phyloP scores from a whole-genome alignment of 92 coral and sea anemone species.

The Phenganax subtilis region DNA sequence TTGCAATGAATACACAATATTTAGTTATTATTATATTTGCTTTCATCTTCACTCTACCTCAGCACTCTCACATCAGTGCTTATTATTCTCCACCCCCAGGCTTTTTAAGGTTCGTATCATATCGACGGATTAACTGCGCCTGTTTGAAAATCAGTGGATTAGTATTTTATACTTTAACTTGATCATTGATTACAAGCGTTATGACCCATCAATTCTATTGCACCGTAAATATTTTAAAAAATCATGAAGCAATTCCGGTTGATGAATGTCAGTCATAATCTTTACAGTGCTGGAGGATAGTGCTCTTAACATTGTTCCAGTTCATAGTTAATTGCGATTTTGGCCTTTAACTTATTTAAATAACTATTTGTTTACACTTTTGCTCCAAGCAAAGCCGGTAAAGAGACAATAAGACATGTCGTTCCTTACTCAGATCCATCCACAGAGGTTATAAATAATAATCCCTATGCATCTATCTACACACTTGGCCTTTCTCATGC shows the following conservation, averaged over 20 bases:
- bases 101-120: constrained; percentile 93
- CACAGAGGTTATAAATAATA: not conserved
- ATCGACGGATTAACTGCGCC: constrained; percentile 97
- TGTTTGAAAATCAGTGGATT: constrained; percentile 38
- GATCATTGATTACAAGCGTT: too few species aligned
- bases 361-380: too few species aligned
- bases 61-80: not conserved
- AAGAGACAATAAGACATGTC: too few species aligned
- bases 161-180: not conserved
- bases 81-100: constrained; percentile 74
- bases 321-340: too few species aligned
- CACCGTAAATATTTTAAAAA: not conserved
- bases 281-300: not conserved
- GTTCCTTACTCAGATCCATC: not conserved
- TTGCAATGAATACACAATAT: too few species aligned
- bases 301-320: not conserved
- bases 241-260: not conserved
- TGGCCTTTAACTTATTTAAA: too few species aligned
- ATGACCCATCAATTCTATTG: not conserved
- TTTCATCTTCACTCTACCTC: constrained; percentile 19
- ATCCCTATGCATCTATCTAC: not conserved
- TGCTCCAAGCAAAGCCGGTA: too few species aligned
- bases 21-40: not conserved
- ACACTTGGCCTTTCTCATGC: too few species aligned
- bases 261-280: not conserved